phyloP scores from a whole-genome alignment of 2,888 invertebrate genomes.

The Oscheius sp. region DNA sequence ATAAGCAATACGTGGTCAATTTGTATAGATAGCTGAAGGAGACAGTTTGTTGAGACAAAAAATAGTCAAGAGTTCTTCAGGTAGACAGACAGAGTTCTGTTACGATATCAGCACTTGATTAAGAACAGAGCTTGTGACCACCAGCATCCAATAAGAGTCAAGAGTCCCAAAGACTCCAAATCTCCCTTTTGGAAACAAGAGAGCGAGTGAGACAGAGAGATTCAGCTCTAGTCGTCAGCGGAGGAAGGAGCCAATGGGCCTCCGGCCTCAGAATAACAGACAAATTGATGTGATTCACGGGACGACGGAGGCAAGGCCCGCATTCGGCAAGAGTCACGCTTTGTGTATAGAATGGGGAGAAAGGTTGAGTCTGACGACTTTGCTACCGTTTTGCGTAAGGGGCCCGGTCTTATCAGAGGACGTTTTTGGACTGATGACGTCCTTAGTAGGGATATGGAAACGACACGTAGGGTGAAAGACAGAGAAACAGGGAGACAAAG shows the following conservation, averaged over 20 bases:
- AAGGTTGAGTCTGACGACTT: neutral
- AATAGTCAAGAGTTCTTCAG: too few species aligned
- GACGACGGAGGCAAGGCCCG: neutral
- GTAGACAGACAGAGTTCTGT: too few species aligned
- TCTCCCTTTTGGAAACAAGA: too few species aligned
- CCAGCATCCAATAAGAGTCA: neutral
- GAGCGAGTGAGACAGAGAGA: constrained; percentile 1
- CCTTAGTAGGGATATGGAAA: neutral
- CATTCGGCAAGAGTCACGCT: neutral
- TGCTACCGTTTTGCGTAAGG: constrained; percentile 1
- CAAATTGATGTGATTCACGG: constrained; percentile 14
- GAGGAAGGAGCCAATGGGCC: too few species aligned
- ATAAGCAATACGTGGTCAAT: too few species aligned
- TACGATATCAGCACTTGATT: too few species aligned
- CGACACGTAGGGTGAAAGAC: too few species aligned
- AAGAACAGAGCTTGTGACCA: too few species aligned
- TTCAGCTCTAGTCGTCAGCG: neutral
- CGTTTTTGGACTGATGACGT: neutral
- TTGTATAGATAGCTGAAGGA: too few species aligned
- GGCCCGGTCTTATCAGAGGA: neutral
- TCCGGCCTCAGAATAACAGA: constrained; percentile 16
- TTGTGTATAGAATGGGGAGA: neutral
- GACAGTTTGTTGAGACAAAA: too few species aligned
- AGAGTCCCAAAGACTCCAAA: neutral
- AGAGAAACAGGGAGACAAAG: too few species aligned